Percentiles rank a stretch among this genome's conserved stretches.
phyloP scores from a whole-genome alignment of 2,888 invertebrate species.

The Oegoconia quadripuncta region DNA sequence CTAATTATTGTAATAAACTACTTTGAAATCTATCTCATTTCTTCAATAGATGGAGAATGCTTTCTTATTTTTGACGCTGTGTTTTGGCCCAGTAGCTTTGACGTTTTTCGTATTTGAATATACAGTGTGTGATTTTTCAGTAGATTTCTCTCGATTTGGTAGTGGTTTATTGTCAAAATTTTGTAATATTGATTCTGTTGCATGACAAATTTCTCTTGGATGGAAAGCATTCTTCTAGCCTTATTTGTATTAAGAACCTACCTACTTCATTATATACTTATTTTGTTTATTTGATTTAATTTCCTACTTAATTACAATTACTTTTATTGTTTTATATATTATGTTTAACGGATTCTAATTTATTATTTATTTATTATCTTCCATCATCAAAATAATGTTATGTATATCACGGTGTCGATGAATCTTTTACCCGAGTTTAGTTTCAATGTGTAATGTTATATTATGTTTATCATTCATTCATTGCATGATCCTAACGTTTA shows the following conservation, averaged over 20 bases:
- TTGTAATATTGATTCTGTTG: slow-evolving; percentile 18
- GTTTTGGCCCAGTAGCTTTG: slow-evolving; percentile 35
- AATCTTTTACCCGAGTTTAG: too few relatives aligned
- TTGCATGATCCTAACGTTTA: slow-evolving; percentile 39
- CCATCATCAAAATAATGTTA: background rate
- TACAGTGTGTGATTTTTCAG: slow-evolving; percentile 19
- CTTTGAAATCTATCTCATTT: slow-evolving; percentile 22
- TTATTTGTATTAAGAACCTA: too few relatives aligned
- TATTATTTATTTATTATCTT: background rate
- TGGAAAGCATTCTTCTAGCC: slow-evolving; percentile 74
- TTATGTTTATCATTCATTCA: slow-evolving; percentile 21
- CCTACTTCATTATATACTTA: background rate
- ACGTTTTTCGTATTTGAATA: slow-evolving; percentile 18
- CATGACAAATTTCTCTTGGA: slow-evolving; percentile 37
- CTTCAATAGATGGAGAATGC: slow-evolving; percentile 66
- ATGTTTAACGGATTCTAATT: background rate
- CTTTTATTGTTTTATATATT: background rate
- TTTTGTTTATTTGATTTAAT: background rate
- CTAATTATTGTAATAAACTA: slow-evolving; percentile 45
- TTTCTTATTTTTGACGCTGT: slow-evolving; percentile 58
- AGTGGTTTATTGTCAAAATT: slow-evolving; percentile 25
- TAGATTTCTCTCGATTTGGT: slow-evolving; percentile 18
- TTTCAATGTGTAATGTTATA: slow-evolving; percentile 4
- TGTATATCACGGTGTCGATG: too few relatives aligned
- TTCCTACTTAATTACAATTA: background rate